Evolutionary conservation across 2,113 vertebrate species (phyloP).

Genomic region (Tor tambroides): DNA sequence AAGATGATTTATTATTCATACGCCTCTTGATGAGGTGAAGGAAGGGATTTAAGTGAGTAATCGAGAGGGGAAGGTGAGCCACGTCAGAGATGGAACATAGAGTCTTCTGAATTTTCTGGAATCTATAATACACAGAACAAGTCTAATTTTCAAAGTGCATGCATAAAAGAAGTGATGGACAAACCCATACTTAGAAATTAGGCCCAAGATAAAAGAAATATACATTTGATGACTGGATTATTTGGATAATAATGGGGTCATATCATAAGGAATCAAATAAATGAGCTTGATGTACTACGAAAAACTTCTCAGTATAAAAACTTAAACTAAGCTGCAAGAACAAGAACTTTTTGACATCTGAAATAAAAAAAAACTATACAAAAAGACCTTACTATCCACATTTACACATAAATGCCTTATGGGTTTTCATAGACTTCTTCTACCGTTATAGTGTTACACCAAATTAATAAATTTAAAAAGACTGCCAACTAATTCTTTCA

Average conservation of each 20-base stretch:
- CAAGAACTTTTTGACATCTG: not conserved
- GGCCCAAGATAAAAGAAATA: not conserved
- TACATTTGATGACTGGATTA: not conserved
- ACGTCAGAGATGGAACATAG: not conserved
- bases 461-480: no score
- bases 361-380: not conserved
- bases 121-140: constrained; percentile 13
- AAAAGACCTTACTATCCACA: not conserved
- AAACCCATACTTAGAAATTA: not conserved
- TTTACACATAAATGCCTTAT: not conserved
- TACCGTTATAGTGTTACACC: no score
- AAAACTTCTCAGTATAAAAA: not conserved
- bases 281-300: not conserved
- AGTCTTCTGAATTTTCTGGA: not conserved
- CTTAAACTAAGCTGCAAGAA: not conserved
- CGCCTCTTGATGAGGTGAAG: constrained; percentile 40
- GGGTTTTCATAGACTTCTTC: not conserved
- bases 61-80: not conserved
- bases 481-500: no score
- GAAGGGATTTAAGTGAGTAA: constrained; percentile 40
- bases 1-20: constrained; percentile 58
- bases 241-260: not conserved
- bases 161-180: not conserved
- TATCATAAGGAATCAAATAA: not conserved
- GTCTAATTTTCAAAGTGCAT: not conserved